These are phyloP conservation scores for Caenorhabditis sp. DNA, from an alignment of 2,888 invertebrate species.

Conservation along the genomic window DNA sequence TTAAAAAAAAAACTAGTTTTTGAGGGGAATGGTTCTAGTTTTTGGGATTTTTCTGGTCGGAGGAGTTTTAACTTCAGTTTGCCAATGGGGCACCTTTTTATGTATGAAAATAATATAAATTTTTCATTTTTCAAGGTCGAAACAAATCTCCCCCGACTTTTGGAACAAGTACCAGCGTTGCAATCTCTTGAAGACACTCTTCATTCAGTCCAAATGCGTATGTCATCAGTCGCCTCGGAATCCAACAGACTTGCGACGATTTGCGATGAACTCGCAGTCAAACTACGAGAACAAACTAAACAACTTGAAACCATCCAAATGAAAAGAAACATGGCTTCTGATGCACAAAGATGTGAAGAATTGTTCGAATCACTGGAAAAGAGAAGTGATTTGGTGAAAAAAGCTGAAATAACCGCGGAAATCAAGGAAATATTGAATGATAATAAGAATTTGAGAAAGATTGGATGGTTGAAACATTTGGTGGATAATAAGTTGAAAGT, in stretches of 20 bases:
- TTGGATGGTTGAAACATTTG: constrained; percentile 52
- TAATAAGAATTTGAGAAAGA: constrained; percentile 39
- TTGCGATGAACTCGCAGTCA: constrained; percentile 26
- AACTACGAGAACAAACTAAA: constrained; percentile 32
- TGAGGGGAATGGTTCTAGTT: too few species aligned
- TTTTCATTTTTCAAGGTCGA: constrained; percentile 62
- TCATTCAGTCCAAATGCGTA: constrained; percentile 39
- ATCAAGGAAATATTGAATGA: constrained; percentile 52
- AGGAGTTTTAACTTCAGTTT: too few species aligned
- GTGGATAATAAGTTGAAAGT: constrained; percentile 47
- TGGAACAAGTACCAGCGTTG: constrained; percentile 68
- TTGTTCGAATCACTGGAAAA: constrained; percentile 53
- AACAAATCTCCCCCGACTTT: constrained; percentile 63
- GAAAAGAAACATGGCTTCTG: constrained; percentile 43
- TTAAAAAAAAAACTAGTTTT: too few species aligned
- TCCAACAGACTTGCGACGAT: constrained; percentile 28
- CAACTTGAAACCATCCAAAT: constrained; percentile 31
- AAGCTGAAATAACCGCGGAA: constrained; percentile 40
- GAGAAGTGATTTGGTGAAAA: constrained; percentile 53
- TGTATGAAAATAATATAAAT: too few species aligned
- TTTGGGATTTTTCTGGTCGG: too few species aligned
- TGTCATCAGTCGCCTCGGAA: constrained; percentile 36
- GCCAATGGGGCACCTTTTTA: too few species aligned
- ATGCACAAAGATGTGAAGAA: constrained; percentile 55
- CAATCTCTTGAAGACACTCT: constrained; percentile 65